Evolutionary conservation across 2,888 invertebrate species (phyloP), one percentile per base, ranked within the genome.

Genomic region (Liodrosophila aerea): DNA sequence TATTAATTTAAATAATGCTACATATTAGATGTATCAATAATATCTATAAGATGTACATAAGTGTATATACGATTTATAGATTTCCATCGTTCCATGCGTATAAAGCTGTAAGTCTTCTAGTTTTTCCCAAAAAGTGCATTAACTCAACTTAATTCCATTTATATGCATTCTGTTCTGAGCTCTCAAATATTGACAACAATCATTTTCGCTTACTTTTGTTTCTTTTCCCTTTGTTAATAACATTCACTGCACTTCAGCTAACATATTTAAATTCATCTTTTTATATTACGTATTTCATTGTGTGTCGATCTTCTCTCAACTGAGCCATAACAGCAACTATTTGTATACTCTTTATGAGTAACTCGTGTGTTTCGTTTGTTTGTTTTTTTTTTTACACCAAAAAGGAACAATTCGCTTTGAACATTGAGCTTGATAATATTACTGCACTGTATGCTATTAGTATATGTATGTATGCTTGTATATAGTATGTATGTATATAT

Each of bases 81-180:
- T 85, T 73, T 64, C 52, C 64, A 67, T 71, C 56, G 54, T 65
- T 60, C 62, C 62, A 40, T 81, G 82, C 77, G 73, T 82, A 76
- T 87, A 87, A 86, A 86, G 87, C 86, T 85, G 82, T 86, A 80
- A 86, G 87, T 86, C 87, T 87, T 86, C 85, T 86, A 85, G 78
- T 67, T 75, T 29, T 56, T 11, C 49, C 73, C 65, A 46, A 69
- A 71, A 71, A 85, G 83, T 83, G 83, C 73, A 51, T 66, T 64
- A 65, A 59, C 65, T 80, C 83, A 83, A 81, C 76, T 78, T 71
- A 81, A 80, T 85, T 85, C 86, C 74, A 36, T 56, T 61, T 51
- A 30, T 31, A 59, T 63, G 68, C 67, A 64, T 70, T 58, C 33
- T 31, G 16, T 62, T 54, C 62, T 67, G 70, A 70, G 68, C 64